phyloP scores from a whole-genome alignment of 2,113 vertebrate genomes.

The Naja naja region DNA sequence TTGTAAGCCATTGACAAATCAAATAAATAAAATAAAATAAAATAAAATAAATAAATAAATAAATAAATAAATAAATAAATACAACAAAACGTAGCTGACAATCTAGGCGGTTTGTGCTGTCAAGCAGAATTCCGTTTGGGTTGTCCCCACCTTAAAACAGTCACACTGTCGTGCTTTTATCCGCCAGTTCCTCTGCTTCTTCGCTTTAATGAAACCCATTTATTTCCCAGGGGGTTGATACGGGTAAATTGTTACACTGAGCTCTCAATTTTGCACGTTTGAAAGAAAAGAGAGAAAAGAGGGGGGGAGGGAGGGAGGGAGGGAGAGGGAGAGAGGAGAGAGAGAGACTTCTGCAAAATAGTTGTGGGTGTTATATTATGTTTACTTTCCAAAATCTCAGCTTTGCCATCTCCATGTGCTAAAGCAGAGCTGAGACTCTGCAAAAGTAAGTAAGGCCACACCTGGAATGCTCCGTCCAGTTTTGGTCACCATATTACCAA shows the following conservation, averaged over 20 bases:
- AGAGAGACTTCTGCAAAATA: background rate
- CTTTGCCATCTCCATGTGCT: background rate
- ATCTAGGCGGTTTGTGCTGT: conserved; percentile 49
- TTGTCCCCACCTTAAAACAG: conserved; percentile 40
- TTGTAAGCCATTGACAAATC: no score
- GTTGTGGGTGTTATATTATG: background rate
- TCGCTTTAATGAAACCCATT: background rate
- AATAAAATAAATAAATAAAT: no score
- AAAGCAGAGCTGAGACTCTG: background rate
- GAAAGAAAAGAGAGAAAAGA: background rate
- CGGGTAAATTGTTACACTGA: background rate
- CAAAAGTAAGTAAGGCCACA: background rate
- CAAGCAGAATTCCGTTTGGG: conserved; percentile 47
- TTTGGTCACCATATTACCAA: background rate
- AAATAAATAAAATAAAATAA: no score
- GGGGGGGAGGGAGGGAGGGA: no score
- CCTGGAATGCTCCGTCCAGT: background rate
- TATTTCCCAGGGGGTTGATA: conserved; percentile 3
- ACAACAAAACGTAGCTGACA: background rate
- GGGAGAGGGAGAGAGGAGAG: no score
- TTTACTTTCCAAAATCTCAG: background rate
- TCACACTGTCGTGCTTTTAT: conserved; percentile 26
- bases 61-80: no score
- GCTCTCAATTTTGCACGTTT: background rate
- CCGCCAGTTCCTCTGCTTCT: conserved; percentile 34